phyloP scores from a whole-genome alignment of 35 echinoderm and acorn worm species.

The Acanthaster planci region DNA sequence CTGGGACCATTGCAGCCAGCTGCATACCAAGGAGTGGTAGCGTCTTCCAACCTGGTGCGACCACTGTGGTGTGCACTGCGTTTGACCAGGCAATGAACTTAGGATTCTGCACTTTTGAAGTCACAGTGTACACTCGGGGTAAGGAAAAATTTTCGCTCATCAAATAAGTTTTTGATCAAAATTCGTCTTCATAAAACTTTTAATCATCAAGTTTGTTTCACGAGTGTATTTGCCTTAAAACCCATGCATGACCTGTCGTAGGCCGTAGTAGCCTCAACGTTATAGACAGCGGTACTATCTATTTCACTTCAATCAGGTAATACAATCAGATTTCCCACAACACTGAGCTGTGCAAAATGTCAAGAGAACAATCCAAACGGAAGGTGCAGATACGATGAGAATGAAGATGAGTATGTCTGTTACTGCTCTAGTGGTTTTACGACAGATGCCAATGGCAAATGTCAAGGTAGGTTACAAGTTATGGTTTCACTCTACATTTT shows the following conservation, averaged over 20 bases:
- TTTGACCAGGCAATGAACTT: background rate
- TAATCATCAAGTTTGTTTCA: background rate
- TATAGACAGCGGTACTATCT: background rate
- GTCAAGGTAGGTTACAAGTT: background rate
- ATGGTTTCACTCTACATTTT: background rate
- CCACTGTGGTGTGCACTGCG: background rate
- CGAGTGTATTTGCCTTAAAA: background rate
- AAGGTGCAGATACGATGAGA: background rate
- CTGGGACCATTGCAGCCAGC: background rate
- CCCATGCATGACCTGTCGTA: background rate
- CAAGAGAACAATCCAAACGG: background rate
- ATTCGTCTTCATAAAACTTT: background rate
- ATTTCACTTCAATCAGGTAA: background rate
- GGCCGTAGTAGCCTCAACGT: background rate
- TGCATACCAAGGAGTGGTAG: background rate
- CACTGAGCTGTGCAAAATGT: background rate
- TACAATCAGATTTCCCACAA: background rate
- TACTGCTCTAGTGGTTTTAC: background rate
- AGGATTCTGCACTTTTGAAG: background rate
- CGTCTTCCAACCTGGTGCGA: background rate
- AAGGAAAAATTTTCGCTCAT: background rate
- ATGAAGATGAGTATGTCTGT: constrained; percentile 1
- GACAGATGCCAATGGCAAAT: background rate
- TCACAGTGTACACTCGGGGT: background rate
- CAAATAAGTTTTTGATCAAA: background rate